phyloP scores from a whole-genome alignment of 2,113 vertebrate species.

The Lepus americanus region DNA sequence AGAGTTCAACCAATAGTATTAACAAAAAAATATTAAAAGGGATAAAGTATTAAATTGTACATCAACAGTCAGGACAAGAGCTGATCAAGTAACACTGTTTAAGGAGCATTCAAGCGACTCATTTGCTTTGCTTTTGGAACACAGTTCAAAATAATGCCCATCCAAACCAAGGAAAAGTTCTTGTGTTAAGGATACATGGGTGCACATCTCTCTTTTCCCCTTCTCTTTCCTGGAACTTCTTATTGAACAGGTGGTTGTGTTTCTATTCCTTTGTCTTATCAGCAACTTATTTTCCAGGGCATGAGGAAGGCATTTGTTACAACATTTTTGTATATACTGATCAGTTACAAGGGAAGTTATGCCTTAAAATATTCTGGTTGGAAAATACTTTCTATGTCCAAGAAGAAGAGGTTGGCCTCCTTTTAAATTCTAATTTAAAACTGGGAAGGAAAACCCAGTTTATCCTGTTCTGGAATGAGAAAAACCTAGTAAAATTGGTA shows the following conservation, averaged over 20 bases:
- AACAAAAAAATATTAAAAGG: too few relatives aligned
- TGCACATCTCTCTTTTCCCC: not conserved
- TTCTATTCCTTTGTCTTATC: constrained; percentile 76
- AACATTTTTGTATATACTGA: constrained; percentile 59
- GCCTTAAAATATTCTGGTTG: constrained; percentile 66
- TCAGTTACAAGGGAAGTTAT: constrained; percentile 60
- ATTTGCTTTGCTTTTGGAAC: constrained; percentile 50
- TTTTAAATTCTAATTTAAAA: constrained; percentile 66
- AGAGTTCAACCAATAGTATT: too few relatives aligned
- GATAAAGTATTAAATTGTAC: too few relatives aligned
- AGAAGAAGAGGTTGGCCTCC: constrained; percentile 52
- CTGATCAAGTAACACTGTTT: not conserved
- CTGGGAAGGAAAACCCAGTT: constrained; percentile 44
- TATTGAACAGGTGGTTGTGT: constrained; percentile 70
- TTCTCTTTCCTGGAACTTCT: constrained; percentile 32
- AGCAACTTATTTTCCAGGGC: constrained; percentile 67
- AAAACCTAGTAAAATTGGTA: constrained; percentile 58
- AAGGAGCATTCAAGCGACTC: constrained; percentile 35
- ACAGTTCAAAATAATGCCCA: not conserved
- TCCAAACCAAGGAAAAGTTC: constrained; percentile 39
- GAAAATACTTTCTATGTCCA: constrained; percentile 67
- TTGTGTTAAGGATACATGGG: constrained; percentile 5
- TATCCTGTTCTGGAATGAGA: constrained; percentile 64
- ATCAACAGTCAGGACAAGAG: too few relatives aligned
- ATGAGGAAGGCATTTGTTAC: constrained; percentile 52